Base-by-base conservation (phyloP, 2,113 vertebrate species). In the Syngnathus scovelli region DNA sequence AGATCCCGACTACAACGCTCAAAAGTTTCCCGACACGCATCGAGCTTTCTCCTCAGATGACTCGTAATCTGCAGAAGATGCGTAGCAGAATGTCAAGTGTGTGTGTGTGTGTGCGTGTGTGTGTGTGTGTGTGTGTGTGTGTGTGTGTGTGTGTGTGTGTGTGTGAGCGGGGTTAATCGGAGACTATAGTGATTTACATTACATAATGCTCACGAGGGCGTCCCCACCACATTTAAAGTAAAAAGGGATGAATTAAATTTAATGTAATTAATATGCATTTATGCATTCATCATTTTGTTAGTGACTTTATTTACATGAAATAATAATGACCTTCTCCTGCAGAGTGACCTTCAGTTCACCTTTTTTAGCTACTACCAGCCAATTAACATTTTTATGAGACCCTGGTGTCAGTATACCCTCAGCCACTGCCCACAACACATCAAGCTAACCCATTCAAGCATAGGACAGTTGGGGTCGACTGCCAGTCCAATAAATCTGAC, bases 401-500 rank as follows among this genome's bases (percentile, higher is more conserved):
- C 65, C 52, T 58, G 67, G 69, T 71, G 71, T 75, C 72, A 60
- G 64, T 64, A 61, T 73, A 70, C 68, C 60, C 64, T 41, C 65
- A 38, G 7, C 48, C 78, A 77, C 73, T 61, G 67, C 74, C 89
- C 87, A 86, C 61, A 63, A 76, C 71, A 62, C 65, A 64, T 46
- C 65, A 44, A 12, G 39, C 78, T 78, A 82, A 81, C 78, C 87
- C 88, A 84, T 69, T 89, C 90, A 91, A 91, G 90, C 86, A 69
- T 83, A 72, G 69, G 87, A 78, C 82, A 75, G 65, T 85, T 68
- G 67, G 80, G 81, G 78, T 85, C 80, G 10, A 72, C 73, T 79
- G 60, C 52, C 82, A 89, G 88, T 88, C 89, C 90, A 89, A 87
- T 93, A 93, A 89, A 1, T 92, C 90, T 92, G 89, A 85, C 83